Evolutionary conservation across 2,888 invertebrate genomes (phyloP).

Genomic region (Chymomyza caudatula): DNA sequence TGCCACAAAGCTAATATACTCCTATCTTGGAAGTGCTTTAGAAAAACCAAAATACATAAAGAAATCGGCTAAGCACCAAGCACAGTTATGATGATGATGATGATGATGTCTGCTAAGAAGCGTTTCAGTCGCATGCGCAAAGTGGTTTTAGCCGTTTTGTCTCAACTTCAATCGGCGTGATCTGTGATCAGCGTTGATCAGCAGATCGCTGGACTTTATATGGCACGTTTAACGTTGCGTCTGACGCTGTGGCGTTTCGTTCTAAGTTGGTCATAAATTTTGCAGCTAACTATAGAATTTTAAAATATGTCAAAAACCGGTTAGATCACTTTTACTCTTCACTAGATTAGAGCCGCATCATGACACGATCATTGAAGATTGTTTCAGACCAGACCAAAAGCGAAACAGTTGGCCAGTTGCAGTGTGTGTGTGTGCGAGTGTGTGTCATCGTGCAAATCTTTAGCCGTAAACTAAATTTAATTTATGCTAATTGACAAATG

Average conservation of each 20-base stretch:
- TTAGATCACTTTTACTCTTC: conserved; percentile 68
- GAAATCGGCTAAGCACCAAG: not conserved
- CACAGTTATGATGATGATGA: not conserved
- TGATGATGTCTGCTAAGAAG: not conserved
- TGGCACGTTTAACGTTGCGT: conserved; percentile 47
- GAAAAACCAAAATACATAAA: not conserved
- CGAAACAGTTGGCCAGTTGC: conserved; percentile 18
- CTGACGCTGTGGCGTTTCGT: conserved; percentile 16
- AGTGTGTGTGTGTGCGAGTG: conserved; percentile 11
- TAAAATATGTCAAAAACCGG: conserved; percentile 46
- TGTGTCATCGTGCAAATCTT: conserved; percentile 57
- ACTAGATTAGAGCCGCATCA: conserved; percentile 45
- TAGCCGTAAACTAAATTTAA: conserved; percentile 70
- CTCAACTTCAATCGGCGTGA: not conserved
- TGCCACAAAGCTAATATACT: not conserved
- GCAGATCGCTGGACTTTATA: conserved; percentile 29
- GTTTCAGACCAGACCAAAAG: not conserved
- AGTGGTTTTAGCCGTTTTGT: conserved; percentile 19
- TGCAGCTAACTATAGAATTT: conserved; percentile 62
- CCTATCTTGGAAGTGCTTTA: not conserved
- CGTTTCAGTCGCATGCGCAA: conserved; percentile 42
- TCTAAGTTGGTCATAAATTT: conserved; percentile 54
- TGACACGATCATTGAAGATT: not conserved
- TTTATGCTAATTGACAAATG: conserved; percentile 65
- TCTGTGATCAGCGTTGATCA: not conserved